Evolutionary conservation across 1,140 invertebrate genomes (phyloP).

Genomic region (Neodiprion virginianus): DNA sequence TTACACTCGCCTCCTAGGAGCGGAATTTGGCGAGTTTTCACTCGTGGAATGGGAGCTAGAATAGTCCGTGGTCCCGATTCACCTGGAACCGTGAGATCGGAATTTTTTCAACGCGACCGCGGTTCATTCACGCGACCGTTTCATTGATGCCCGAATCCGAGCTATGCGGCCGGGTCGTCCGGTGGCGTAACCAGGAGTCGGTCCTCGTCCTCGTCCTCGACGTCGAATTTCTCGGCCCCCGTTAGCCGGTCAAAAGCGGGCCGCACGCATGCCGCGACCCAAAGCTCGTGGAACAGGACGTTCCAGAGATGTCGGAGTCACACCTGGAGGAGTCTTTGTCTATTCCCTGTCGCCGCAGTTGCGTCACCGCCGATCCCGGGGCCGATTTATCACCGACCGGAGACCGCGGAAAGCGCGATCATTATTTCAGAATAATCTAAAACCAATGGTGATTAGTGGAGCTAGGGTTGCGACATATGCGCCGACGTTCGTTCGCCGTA

Average conservation of each 20-base stretch:
- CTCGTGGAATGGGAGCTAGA: too few relatives aligned
- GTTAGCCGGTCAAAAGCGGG: background rate
- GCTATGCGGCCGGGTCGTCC: background rate
- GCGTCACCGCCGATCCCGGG: conserved; percentile 29
- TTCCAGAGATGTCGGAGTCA: conserved; percentile 52
- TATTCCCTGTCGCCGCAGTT: conserved; percentile 36
- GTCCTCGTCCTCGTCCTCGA: background rate
- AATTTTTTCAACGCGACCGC: background rate
- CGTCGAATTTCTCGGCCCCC: background rate
- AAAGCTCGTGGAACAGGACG: conserved; percentile 36
- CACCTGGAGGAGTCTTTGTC: conserved; percentile 38
- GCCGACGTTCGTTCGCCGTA: background rate
- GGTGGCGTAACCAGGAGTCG: conserved; percentile 3
- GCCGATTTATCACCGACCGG: conserved; percentile 19
- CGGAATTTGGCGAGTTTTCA: background rate
- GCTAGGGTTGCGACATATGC: conserved; percentile 50
- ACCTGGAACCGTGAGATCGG: background rate
- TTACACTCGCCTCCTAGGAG: background rate
- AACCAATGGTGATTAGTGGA: conserved; percentile 63
- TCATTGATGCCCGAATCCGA: background rate
- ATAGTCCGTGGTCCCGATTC: background rate
- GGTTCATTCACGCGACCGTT: conserved; percentile 1
- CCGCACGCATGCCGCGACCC: background rate
- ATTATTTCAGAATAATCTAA: conserved; percentile 64
- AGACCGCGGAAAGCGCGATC: conserved; percentile 40